Base-by-base conservation (phyloP, 2,888 invertebrate species). In the Drosophila imparisetae region DNA sequence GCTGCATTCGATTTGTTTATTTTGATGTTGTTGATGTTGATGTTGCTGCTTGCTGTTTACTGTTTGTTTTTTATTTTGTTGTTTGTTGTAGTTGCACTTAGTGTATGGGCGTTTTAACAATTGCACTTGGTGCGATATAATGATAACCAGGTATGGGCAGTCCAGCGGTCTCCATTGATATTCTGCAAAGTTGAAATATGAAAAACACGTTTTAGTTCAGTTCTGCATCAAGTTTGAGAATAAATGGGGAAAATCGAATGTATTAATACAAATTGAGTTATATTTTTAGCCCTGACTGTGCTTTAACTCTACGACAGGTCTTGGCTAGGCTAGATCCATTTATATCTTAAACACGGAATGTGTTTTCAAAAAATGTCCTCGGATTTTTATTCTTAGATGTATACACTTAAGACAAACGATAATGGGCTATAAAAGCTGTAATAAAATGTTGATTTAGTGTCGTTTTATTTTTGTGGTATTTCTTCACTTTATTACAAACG, bases 81-180 rank as follows among this genome's bases (percentile, higher is more conserved):
- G 27, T 65, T 67, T 58, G 52, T 60, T 78, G 67, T 67, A 72
- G 61, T 72, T 74, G 71, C 63, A 81, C 81, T 89, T 96, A 97
- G 95, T 97, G 97, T 93, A 97, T 97, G 92, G 97, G 97, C 86
- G 97, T 96, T 94, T 97, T 97, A 92, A 97, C 97, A 93, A 97
- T 97, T 94, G 97, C 97, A 94, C 97, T 97, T 85, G 97, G 97
- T 87, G 97, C 96, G 94, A 98, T 96, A 95, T 97, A 97, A 94
- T 97, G 97, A 94, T 97, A 97, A 87, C 97, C 97, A 76, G 97
- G 96, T 94, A 97, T 96, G 91, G 97, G 97, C 94, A 98, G 95
- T 78, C 97, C 97, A 88, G 98, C 97, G 66, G 98, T 98, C 95
- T 98, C 98, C 97, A 98, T 97, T 73, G 97, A 97, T 96, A 98